Conservation (phyloP, 2,888 invertebrate species). For the Hirtodrosophila cameraria region DNA sequence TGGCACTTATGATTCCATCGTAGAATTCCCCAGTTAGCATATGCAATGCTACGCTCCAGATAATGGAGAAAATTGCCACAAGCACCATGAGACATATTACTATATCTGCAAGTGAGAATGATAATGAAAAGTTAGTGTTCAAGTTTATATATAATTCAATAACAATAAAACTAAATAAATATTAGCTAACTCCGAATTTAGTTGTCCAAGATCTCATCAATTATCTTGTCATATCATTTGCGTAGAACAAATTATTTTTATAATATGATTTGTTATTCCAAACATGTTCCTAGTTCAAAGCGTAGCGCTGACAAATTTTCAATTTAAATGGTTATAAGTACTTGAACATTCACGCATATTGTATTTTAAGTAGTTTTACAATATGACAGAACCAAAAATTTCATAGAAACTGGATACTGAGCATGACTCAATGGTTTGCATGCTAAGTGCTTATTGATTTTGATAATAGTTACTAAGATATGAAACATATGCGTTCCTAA, state of each 20-base stretch:
- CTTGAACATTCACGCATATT: constrained; percentile 1
- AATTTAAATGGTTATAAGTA: neutral
- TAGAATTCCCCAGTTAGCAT: constrained; percentile 78
- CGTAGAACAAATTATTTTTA: too few relatives aligned
- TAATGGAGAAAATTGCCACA: constrained; percentile 77
- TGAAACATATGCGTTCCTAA: too few relatives aligned
- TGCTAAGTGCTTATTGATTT: too few relatives aligned
- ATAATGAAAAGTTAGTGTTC: too few relatives aligned
- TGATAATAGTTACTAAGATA: too few relatives aligned
- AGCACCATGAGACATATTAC: constrained; percentile 81
- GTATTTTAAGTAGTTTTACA: too few relatives aligned
- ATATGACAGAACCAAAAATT: too few relatives aligned
- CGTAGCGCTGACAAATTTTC: neutral
- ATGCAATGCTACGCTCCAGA: constrained; percentile 78
- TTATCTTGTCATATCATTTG: neutral
- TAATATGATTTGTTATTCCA: constrained; percentile 9
- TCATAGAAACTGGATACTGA: too few relatives aligned
- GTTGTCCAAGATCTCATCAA: too few relatives aligned
- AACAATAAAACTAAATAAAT: neutral
- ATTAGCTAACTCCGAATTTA: too few relatives aligned
- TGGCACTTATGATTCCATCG: constrained; percentile 79
- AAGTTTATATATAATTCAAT: too few relatives aligned
- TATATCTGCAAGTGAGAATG: constrained; percentile 53
- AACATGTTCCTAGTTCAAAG: constrained; percentile 21
- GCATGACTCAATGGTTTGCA: too few relatives aligned